Evolutionary conservation across 1,140 invertebrate species (phyloP).

Genomic region (Pectinophora gossypiella): DNA sequence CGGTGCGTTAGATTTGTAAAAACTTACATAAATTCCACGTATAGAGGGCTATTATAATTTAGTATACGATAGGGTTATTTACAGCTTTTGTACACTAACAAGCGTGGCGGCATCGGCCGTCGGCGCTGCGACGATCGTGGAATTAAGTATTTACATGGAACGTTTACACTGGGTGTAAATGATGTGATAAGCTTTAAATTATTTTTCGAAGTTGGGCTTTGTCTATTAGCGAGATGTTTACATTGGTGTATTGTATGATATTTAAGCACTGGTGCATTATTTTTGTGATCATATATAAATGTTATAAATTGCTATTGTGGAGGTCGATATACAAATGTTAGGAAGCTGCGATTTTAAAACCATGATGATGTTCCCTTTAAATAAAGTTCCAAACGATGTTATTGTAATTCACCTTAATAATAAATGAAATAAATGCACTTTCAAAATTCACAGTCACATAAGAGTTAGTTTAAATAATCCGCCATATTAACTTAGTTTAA

Average conservation of each 20-base stretch:
- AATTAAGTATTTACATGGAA: slow-evolving; percentile 5
- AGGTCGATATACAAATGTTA: not conserved
- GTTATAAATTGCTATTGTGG: slow-evolving; percentile 25
- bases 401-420: too few relatives aligned
- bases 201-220: slow-evolving; percentile 54
- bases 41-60: slow-evolving; percentile 24
- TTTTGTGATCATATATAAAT: slow-evolving; percentile 54
- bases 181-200: slow-evolving; percentile 71
- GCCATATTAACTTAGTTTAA: slow-evolving; percentile 59
- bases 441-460: too few relatives aligned
- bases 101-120: not conserved
- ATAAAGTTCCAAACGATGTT: too few relatives aligned
- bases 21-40: slow-evolving; percentile 36
- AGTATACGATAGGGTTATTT: slow-evolving; percentile 13
- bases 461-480: slow-evolving; percentile 26
- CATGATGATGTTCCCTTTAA: too few relatives aligned
- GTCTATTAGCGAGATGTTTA: slow-evolving; percentile 33
- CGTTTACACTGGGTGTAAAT: slow-evolving; percentile 44
- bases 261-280: slow-evolving; percentile 57
- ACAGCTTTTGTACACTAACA: not conserved
- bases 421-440: too few relatives aligned
- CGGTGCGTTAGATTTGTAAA: slow-evolving; percentile 24
- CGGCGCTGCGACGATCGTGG: too few relatives aligned
- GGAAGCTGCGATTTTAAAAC: too few relatives aligned
- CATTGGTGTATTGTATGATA: slow-evolving; percentile 37